These are phyloP conservation scores for Dinoponera quadriceps DNA, from an alignment of 1,140 invertebrate species.

Conservation along the genomic window DNA sequence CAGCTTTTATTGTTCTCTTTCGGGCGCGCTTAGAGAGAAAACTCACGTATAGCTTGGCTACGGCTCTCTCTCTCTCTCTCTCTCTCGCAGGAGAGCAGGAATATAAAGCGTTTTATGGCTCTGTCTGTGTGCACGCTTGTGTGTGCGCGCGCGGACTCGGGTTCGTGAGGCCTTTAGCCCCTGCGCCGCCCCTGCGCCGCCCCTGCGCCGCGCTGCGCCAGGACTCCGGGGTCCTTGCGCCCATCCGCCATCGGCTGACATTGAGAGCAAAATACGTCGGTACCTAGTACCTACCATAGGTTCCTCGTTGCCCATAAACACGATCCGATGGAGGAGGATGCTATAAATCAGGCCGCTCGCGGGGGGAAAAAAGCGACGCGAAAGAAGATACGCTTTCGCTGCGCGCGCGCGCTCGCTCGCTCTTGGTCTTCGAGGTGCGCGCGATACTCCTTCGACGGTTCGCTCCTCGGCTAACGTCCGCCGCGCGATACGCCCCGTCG, in stretches of 20 bases:
- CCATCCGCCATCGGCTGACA: slow-evolving; percentile 55
- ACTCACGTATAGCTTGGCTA: slow-evolving; percentile 47
- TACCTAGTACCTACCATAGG: slow-evolving; percentile 10
- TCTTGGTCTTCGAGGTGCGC: not conserved
- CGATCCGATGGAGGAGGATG: slow-evolving; percentile 36
- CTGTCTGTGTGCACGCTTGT: slow-evolving; percentile 42
- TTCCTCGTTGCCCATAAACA: slow-evolving; percentile 56
- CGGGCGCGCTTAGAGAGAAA: slow-evolving; percentile 54
- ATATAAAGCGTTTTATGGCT: slow-evolving; percentile 74
- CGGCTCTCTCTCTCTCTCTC: not conserved
- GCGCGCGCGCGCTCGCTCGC: not conserved
- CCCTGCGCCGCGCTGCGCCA: not conserved
- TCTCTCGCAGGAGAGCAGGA: slow-evolving; percentile 35
- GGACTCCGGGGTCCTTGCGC: slow-evolving; percentile 60
- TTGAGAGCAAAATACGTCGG: slow-evolving; percentile 48
- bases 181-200: slow-evolving; percentile 24
- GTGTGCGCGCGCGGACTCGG: slow-evolving; percentile 7
- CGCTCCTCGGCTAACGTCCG: too few species aligned
- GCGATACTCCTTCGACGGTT: too few species aligned
- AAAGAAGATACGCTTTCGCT: not conserved
- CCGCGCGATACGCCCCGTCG: not conserved
- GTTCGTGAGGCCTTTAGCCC: slow-evolving; percentile 63
- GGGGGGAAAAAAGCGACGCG: slow-evolving; percentile 29
- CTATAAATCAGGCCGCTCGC: slow-evolving; percentile 61
- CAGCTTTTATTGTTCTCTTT: slow-evolving; percentile 66